phyloP scores from a whole-genome alignment of 2,888 invertebrate species.

The Standfussiana lucernea region DNA sequence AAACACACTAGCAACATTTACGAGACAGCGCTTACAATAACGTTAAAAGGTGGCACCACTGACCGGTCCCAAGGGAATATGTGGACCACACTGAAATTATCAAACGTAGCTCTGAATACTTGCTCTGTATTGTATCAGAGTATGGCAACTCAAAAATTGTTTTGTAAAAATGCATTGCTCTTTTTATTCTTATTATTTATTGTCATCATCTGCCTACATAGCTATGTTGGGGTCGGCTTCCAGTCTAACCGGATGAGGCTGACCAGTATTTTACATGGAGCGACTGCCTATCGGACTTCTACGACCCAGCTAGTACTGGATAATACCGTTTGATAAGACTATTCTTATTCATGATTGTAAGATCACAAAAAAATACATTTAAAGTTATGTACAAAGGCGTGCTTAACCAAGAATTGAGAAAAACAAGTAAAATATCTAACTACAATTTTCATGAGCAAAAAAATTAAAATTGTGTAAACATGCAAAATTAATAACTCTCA shows the following conservation, averaged over 20 bases:
- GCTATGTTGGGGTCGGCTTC: background rate
- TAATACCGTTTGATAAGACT: background rate
- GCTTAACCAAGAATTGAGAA: background rate
- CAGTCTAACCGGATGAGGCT: background rate
- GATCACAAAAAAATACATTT: background rate
- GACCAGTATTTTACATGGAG: background rate
- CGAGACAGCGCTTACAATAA: slow-evolving; percentile 82
- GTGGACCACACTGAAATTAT: slow-evolving; percentile 85
- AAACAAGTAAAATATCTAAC: background rate
- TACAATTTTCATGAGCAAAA: background rate
- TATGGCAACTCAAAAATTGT: background rate
- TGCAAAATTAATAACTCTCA: background rate
- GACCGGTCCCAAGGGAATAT: slow-evolving; percentile 86
- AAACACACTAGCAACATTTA: slow-evolving; percentile 72
- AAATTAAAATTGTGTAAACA: background rate
- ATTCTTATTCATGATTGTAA: background rate
- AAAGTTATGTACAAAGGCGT: background rate
- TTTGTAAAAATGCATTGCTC: background rate
- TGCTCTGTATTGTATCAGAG: background rate
- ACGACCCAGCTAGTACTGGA: background rate
- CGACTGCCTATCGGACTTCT: background rate
- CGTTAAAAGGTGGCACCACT: slow-evolving; percentile 81
- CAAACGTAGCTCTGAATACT: slow-evolving; percentile 48
- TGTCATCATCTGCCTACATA: background rate
- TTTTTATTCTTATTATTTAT: background rate